phyloP scores from a whole-genome alignment of 2,797 vertebrate species.

The Gallirallus australis region DNA sequence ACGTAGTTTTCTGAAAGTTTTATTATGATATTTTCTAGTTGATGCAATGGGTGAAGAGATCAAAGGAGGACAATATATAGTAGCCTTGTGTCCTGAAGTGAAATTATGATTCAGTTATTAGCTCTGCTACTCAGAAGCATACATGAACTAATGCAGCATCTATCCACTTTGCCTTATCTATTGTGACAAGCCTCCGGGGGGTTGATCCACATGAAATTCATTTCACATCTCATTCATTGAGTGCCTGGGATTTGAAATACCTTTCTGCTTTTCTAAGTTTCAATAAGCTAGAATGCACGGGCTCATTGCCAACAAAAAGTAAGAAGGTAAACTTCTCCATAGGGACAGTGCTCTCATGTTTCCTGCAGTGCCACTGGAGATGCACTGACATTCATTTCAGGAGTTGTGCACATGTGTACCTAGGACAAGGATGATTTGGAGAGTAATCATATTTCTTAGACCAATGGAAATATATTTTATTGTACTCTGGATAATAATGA shows the following conservation, averaged over 20 bases:
- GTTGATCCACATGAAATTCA: conserved; percentile 70
- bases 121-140: conserved; percentile 66
- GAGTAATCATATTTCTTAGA: not conserved
- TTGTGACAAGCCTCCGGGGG: conserved; percentile 77
- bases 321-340: conserved; percentile 47
- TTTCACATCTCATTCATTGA: conserved; percentile 78
- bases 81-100: conserved; percentile 69
- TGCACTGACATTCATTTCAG: conserved; percentile 27
- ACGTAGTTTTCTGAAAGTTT: conserved; percentile 17
- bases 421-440: conserved; percentile 14
- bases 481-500: not conserved
- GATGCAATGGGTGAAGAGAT: conserved; percentile 57
- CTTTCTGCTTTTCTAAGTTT: conserved; percentile 74
- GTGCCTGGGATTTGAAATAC: conserved; percentile 73
- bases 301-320: conserved; percentile 58
- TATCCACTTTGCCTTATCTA: conserved; percentile 76
- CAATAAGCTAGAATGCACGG: conserved; percentile 54
- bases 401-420: conserved; percentile 11
- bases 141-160: conserved; percentile 67
- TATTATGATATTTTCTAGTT: conserved; percentile 16
- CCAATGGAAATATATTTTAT: not conserved
- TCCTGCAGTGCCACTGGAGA: conserved; percentile 36
- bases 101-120: conserved; percentile 79
- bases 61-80: conserved; percentile 67
- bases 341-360: not conserved